Evolutionary conservation across 2,888 invertebrate genomes (phyloP), one percentile per base, ranked within the genome.

Genomic region (Microchrysa polita): DNA sequence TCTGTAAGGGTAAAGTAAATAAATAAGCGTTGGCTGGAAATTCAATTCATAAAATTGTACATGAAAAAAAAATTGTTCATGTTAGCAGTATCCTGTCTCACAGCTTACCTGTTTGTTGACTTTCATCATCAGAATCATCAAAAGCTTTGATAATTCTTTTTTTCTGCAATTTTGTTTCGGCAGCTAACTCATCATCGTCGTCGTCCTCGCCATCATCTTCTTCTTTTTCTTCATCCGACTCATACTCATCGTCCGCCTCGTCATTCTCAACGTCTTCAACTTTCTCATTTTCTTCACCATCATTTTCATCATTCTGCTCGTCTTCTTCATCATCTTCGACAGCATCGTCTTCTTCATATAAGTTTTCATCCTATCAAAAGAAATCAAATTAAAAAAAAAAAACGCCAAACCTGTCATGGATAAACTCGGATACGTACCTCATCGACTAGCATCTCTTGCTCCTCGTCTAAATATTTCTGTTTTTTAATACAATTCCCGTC

Each of bases 391-490:
- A 27, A 0, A 18, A 22, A 23, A 27, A 14, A 14, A 34, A 48
- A 48, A 48, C 57, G n/a, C n/a, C n/a, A n/a, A n/a, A n/a, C n/a
- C n/a, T 7, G 27, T 57, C 9, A 20, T 7, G 57, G 18, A 57
- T 9, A 57, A 22, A 2, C n/a, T 14, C 9, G 55, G 9, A 16
- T 20, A 20, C 44, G 10, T 57, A 80, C 78, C 75, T 83, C 80
- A 53, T 83, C 83, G 16, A 81, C 82, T 34, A 83, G 82, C 69
- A 85, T 84, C 55, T 85, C 85, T 20, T 84, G 83, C 71, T 86
- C 85, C 23, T 79, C 77, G 75, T 76, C 76, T 0, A 75, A 75
- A 40, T 83, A 57, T 14, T 14, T 10, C 18, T 84, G 82, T 1
- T 82, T 82, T n/a, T 48, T 48, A 4, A 48, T 4, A 7, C 12